Base-by-base conservation (phyloP, 2,113 vertebrate genomes). In the Dipodomys merriami region DNA sequence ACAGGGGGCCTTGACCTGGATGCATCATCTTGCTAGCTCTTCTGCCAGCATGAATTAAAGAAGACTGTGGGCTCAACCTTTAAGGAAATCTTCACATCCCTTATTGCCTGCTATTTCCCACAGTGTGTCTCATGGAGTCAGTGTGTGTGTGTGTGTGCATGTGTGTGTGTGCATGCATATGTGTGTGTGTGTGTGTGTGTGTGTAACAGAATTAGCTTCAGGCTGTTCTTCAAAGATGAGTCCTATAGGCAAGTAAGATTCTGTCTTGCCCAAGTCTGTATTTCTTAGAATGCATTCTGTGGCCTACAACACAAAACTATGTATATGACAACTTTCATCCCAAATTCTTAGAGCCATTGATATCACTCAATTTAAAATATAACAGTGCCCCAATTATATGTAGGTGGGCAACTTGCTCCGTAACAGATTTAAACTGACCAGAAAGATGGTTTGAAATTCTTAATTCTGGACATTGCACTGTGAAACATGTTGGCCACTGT, bases 371-470 rank as follows among this genome's bases (percentile, higher is more conserved):
- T 64, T 64, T 94, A 86, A 77, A 67, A 82, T 20, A 18, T 79
- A 62, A 62, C 6, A 77, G 18, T 33, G 0, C 2, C 20, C 16
- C 23, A 62, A 19, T 2, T n/a, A 2, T 35, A 76, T 23, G 2
- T 35, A 76, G 67, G 23, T 76, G 16, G 35, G 18, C n/a, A 79
- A 10, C 49, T 91, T 25, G 6, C 49, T 91, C n/a, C 49, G 76
- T 3, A 83, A 20, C 33, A 94, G 27, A 64, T 68, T 88, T 69
- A 72, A 81, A 35, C 57, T 76, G 19, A 72, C 3, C 10, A 82
- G 19, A 64, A 90, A 39, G 33, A 76, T 74, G 9, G 79, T 65
- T 73, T 73, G 92, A n/a, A 95, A 90, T 44, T 86, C 83, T 44
- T 64, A 78, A 81, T 74, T 13, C 25, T 80, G 71, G 20, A 60